phyloP scores from a whole-genome alignment of 2,888 invertebrate species.

The Ophion ellenae region DNA sequence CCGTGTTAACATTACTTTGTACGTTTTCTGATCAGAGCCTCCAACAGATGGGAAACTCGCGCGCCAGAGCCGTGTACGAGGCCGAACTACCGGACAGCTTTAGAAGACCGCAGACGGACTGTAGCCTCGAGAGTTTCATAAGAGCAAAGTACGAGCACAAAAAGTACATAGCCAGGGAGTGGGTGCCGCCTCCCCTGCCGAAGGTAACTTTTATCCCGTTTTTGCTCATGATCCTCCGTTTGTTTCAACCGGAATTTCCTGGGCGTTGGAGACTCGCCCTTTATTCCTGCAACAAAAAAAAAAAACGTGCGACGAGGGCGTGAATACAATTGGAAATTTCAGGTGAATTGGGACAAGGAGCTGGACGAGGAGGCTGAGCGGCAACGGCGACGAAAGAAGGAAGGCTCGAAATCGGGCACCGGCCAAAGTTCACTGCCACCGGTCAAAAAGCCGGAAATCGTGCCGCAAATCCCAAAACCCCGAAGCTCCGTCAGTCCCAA shows the following conservation, averaged over 20 bases:
- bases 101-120: slow-evolving; percentile 97
- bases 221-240: background rate
- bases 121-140: slow-evolving; percentile 97
- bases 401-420: slow-evolving; percentile 86
- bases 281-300: background rate
- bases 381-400: slow-evolving; percentile 92
- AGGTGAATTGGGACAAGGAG: slow-evolving; percentile 91
- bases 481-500: slow-evolving; percentile 85
- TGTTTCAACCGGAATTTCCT: background rate
- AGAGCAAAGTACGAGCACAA: slow-evolving; percentile 99
- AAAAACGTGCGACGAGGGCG: background rate
- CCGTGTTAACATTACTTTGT: slow-evolving; percentile 27
- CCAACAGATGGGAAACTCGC: slow-evolving; percentile 99
- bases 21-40: slow-evolving; percentile 85
- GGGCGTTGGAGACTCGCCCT: background rate
- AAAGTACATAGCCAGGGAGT: slow-evolving; percentile 99
- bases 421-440: slow-evolving; percentile 80
- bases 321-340: slow-evolving; percentile 29
- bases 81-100: slow-evolving; percentile 98
- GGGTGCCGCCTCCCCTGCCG: slow-evolving; percentile 94
- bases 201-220: slow-evolving; percentile 86
- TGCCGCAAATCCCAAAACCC: slow-evolving; percentile 87
- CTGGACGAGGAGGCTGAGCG: slow-evolving; percentile 94
- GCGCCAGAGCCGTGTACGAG: slow-evolving; percentile 98
- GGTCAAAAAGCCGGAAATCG: slow-evolving; percentile 82